Evolutionary conservation across 2,888 invertebrate genomes (phyloP), one percentile per base, ranked within the genome.

Genomic region (Myopa testacea): DNA sequence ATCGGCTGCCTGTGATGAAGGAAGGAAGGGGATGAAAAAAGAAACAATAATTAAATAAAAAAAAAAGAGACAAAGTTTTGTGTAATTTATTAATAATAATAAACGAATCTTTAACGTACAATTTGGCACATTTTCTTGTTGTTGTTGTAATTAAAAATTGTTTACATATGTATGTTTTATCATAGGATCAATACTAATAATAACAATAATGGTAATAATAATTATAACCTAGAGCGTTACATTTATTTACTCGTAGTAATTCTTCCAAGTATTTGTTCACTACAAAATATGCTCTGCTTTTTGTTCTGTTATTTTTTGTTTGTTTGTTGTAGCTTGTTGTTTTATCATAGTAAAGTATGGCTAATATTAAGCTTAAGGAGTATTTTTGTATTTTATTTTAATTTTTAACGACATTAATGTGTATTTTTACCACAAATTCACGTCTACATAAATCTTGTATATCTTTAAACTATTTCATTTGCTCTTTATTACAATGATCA

Each of bases 91-190:
- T 75, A 40, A 40, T 58, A 63, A 14, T 71, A 62, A 71, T 60
- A 58, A 60, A 75, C 60, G 14, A 75, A 67, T 16, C 40, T 71
- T 71, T 76, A 86, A 87, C 87, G 85, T 88, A 88, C 87, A 88
- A 88, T 88, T 88, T 88, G 88, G 88, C 88, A 88, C 88, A 88
- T 87, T 86, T 84, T 81, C 78, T 79, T 74, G 76, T 81, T 78
- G 75, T 81, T 69, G 58, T 77, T 69, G 45, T 79, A 76, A 72
- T 75, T 79, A 78, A 76, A 70, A 76, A 69, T 81, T 76, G 76
- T 80, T 76, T 81, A 81, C 71, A 76, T 76, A 58, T 72, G 65
- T n/a, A 55, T 65, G 62, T 14, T n/a, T n/a, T n/a, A 4, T 77
- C 45, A 74, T 74, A 82, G 68, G 60, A 73, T 58, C n/a, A 50